Conservation (phyloP, 1,140 invertebrate genomes). For the Gryllus bimaculatus region DNA sequence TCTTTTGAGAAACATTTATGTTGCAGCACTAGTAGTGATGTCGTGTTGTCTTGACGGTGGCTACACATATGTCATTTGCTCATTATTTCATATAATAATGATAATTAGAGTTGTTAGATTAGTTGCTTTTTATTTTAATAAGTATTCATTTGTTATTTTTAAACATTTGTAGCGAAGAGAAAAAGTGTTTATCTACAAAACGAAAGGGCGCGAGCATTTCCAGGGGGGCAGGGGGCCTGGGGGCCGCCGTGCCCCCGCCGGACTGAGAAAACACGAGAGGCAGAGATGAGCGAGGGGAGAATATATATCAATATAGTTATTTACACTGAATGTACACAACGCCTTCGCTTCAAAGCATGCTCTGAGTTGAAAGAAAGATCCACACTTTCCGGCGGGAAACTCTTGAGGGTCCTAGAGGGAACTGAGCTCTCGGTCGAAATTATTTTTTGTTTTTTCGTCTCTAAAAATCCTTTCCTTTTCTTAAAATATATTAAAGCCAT, state of each 20-base stretch:
- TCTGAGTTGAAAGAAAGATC: background rate
- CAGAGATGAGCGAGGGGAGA: background rate
- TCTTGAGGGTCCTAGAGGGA: background rate
- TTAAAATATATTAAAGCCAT: background rate
- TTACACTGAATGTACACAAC: background rate
- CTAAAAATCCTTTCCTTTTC: background rate
- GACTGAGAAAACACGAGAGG: background rate
- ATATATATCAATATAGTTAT: background rate
- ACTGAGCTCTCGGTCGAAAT: background rate
- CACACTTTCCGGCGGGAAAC: background rate
- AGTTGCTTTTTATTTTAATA: conserved; percentile 6
- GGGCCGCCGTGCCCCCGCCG: no score
- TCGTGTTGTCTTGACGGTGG: background rate
- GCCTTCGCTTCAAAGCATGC: background rate
- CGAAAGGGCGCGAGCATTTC: background rate
- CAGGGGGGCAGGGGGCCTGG: no score
- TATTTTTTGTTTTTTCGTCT: background rate
- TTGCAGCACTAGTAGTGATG: background rate
- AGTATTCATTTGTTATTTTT: conserved; percentile 2
- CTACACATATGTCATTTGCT: background rate
- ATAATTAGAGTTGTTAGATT: conserved; percentile 6
- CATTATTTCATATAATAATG: background rate
- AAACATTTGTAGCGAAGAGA: conserved; percentile 4
- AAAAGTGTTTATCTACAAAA: conserved; percentile 1
- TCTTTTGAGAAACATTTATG: background rate